Percentiles rank a stretch among this genome's conserved stretches.
These are phyloP conservation scores for Hemiprocne comata DNA, from an alignment of 2,113 vertebrate species.

Conservation along the genomic window DNA sequence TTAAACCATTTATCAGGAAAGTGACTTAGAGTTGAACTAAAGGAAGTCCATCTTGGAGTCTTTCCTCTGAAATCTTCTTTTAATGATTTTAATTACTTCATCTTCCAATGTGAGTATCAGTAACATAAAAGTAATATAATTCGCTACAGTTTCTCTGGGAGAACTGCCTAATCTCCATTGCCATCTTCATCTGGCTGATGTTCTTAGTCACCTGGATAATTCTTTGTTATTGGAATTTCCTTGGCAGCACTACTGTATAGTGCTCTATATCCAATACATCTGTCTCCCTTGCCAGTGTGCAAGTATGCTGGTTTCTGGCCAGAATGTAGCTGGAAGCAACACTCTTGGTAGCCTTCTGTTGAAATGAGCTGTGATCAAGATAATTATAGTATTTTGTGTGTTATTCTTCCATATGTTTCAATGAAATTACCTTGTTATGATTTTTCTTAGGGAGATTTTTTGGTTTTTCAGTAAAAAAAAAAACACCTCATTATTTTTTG, in stretches of 20 bases:
- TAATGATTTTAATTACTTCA: not conserved
- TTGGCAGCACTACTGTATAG: not conserved
- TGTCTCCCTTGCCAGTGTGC: not conserved
- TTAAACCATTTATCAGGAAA: not conserved
- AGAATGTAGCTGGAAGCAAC: not conserved
- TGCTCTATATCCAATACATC: not conserved
- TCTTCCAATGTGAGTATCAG: not conserved
- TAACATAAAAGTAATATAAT: not conserved
- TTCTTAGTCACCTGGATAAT: not conserved
- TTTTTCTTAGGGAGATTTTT: not conserved
- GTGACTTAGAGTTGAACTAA: not conserved
- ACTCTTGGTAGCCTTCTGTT: not conserved
- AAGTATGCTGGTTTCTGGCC: not conserved
- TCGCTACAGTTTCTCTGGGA: not conserved
- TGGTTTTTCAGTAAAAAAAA: not conserved
- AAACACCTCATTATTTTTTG: not conserved
- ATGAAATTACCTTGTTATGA: not conserved
- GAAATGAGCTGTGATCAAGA: not conserved
- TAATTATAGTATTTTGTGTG: not conserved
- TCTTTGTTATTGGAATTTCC: conserved; percentile 4
- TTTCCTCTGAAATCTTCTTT: not conserved
- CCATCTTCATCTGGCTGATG: not conserved
- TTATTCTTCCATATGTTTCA: not conserved
- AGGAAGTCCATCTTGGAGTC: not conserved
- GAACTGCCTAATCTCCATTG: not conserved